A percentile compares a stretch with the other conserved stretches of the same genome.
Conservation (phyloP, 2,797 vertebrate species). For the Zalophus californianus region DNA sequence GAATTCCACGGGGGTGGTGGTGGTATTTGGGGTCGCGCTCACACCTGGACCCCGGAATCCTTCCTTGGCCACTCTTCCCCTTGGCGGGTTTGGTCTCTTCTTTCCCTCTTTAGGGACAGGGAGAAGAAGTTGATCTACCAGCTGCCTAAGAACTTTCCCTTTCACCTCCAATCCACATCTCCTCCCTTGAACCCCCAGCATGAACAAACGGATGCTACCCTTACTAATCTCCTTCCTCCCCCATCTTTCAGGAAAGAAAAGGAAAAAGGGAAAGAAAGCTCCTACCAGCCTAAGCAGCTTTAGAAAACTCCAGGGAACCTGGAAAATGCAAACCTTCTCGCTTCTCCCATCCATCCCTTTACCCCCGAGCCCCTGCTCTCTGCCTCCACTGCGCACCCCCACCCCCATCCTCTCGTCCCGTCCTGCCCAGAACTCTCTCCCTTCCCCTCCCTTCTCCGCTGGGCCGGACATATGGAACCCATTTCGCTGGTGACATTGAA, state of each 20-base stretch:
- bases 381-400: not conserved
- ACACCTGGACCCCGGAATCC: not conserved
- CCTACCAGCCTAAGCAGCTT: slow-evolving; percentile 40
- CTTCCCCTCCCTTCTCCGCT: slow-evolving; percentile 71
- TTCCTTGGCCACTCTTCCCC: not conserved
- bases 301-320: slow-evolving; percentile 44
- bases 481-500: slow-evolving; percentile 88
- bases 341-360: not conserved
- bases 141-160: slow-evolving; percentile 37
- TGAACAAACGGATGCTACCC: not conserved
- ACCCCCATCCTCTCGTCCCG: not conserved
- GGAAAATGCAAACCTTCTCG: not conserved
- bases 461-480: slow-evolving; percentile 88
- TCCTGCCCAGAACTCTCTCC: slow-evolving; percentile 49
- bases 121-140: not conserved
- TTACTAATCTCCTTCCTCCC: slow-evolving; percentile 2
- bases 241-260: slow-evolving; percentile 61
- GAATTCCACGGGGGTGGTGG: not conserved
- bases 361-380: not conserved
- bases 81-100: not conserved
- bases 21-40: not conserved
- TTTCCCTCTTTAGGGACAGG: not conserved
- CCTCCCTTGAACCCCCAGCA: not conserved
- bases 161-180: slow-evolving; percentile 50
- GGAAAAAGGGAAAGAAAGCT: slow-evolving; percentile 24